Evolutionary conservation across 2,113 vertebrate genomes (phyloP).

Genomic region (Trematocara nigrifrons): DNA sequence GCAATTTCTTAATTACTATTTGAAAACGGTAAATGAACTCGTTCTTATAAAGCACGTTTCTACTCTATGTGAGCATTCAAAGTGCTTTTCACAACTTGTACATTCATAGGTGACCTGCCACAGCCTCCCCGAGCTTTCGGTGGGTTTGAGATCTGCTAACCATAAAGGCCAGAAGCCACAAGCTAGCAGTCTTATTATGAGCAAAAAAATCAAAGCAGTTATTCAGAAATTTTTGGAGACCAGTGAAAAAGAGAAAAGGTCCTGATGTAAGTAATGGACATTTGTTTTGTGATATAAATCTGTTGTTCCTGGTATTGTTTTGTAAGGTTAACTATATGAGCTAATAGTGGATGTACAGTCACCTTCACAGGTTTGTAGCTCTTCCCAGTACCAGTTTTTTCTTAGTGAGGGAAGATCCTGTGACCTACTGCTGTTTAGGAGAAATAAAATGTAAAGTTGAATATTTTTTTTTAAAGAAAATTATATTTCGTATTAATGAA

Average conservation of each 20-base stretch:
- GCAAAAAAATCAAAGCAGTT: not conserved
- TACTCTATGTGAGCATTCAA: not conserved
- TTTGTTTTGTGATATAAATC: not conserved
- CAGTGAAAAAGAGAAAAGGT: not conserved
- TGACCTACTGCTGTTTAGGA: not conserved
- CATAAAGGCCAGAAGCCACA: not conserved
- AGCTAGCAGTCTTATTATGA: not conserved
- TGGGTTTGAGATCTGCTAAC: not conserved
- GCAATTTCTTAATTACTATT: not conserved
- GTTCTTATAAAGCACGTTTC: not conserved
- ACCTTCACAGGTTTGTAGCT: not conserved
- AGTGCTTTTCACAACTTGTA: not conserved
- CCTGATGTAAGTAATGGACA: not conserved
- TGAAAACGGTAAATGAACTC: not conserved
- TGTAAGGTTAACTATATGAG: not conserved
- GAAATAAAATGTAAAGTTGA: not conserved
- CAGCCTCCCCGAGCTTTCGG: not conserved
- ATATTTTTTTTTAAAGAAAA: not conserved
- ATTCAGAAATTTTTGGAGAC: not conserved
- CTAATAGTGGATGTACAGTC: not conserved
- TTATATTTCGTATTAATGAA: not conserved
- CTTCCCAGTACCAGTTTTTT: not conserved
- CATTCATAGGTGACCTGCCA: not conserved
- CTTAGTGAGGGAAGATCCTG: not conserved
- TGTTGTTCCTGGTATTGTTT: not conserved